Evolutionary conservation across 1,140 invertebrate species (phyloP).

Genomic region (Rhyacophila brunnea): DNA sequence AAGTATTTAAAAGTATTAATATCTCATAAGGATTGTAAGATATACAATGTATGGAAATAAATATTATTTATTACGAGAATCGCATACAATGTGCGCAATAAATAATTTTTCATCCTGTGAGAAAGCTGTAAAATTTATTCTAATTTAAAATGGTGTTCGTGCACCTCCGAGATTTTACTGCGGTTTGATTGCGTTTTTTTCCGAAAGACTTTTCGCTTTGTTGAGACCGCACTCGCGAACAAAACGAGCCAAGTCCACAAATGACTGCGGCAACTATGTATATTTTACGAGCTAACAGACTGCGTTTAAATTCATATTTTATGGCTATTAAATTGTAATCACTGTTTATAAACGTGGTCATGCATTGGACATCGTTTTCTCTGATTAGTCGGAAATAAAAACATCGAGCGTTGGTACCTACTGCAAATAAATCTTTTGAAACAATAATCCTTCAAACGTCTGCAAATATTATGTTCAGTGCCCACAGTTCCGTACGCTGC

Average conservation of each 20-base stretch:
- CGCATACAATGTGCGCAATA: too few species aligned
- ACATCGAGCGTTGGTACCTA: too few species aligned
- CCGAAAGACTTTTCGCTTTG: conserved; percentile 13
- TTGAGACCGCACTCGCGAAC: conserved; percentile 6
- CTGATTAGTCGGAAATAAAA: neutral
- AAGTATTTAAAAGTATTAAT: too few species aligned
- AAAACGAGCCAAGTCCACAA: neutral
- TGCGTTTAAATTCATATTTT: conserved; percentile 24
- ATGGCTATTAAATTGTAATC: conserved; percentile 24
- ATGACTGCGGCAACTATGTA: conserved; percentile 14
- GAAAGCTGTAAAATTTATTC: conserved; percentile 1
- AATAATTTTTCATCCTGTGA: too few species aligned
- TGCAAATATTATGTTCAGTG: too few species aligned
- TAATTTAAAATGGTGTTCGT: conserved; percentile 5
- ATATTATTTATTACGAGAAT: too few species aligned
- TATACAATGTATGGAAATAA: too few species aligned
- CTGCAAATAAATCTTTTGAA: too few species aligned
- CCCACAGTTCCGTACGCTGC: too few species aligned
- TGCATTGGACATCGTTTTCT: neutral
- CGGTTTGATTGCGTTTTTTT: conserved; percentile 17
- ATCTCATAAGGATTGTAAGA: too few species aligned
- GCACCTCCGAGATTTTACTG: conserved; percentile 7
- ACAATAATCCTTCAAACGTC: too few species aligned
- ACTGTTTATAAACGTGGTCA: conserved; percentile 7
- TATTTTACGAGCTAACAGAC: conserved; percentile 20